Evolutionary conservation across 2,888 invertebrate genomes (phyloP), one percentile per base, ranked within the genome.

Genomic region (Abrostola triplasia): DNA sequence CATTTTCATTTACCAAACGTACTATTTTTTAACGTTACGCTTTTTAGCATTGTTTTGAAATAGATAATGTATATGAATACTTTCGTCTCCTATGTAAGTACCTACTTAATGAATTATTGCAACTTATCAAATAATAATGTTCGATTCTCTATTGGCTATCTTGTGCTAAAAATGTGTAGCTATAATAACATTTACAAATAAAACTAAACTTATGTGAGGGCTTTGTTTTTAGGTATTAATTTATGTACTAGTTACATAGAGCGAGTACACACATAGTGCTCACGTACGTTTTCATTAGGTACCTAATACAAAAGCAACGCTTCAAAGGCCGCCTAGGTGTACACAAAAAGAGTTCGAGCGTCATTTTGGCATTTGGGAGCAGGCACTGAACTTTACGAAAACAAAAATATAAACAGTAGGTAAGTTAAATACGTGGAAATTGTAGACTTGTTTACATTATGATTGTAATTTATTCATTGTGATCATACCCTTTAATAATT

Each of bases 341-440:
- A 44, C 11, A 67, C 24, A 24, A 53, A 60, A 47, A 51, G 12
- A 42, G n/a, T 11, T 37, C 36, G 11, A 48, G 10, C 47, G 6
- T 7, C 13, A 44, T 53, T 70, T 44, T 44, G 10, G n/a, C 50
- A 48, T 52, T 53, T 36, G 11, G 5, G 0, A 4, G 12, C n/a
- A n/a, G n/a, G n/a, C 51, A 60, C 47, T 53, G 36, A 54, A 36
- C 50, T 57, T 59, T 13, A 59, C 40, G 47, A 49, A 37, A 64
- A 70, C 65, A 78, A 75, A 67, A 64, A 75, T 60, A 50, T 74
- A 54, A 60, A 54, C 58, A 66, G 66, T 51, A 67, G 67, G 47
- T 55, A 67, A 72, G 47, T 55, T 56, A 60, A 76, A 42, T 59
- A 72, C 12, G 55, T 59, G 50, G 51, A 61, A 49, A 52, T 58